Conservation (phyloP, 1,140 invertebrate species). For the Trichonephila inaurata region DNA sequence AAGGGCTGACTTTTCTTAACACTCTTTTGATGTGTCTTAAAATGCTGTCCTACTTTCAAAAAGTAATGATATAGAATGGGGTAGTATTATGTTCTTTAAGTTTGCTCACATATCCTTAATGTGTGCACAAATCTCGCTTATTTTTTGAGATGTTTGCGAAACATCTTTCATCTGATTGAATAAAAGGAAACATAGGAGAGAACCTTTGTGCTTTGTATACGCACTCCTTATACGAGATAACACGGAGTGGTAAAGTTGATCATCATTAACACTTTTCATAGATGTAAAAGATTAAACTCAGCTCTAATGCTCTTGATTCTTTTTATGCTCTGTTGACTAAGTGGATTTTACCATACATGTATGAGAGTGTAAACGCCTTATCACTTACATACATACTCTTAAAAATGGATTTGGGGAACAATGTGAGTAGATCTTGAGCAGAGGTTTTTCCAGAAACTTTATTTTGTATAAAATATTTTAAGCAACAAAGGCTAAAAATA, state of each 20-base stretch:
- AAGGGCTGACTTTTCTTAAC: neutral
- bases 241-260: neutral
- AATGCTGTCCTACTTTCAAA: constrained; percentile 14
- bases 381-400: too few relatives aligned
- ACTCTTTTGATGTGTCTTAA: neutral
- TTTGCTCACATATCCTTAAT: neutral
- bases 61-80: neutral
- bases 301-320: neutral
- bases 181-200: neutral
- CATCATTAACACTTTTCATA: neutral
- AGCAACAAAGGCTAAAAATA: too few relatives aligned
- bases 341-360: neutral
- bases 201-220: neutral
- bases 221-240: neutral
- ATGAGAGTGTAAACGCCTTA: neutral
- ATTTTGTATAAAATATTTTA: too few relatives aligned
- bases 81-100: neutral
- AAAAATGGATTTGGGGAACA: too few relatives aligned
- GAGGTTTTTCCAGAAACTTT: too few relatives aligned
- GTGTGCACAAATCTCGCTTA: neutral
- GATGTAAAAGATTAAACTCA: neutral
- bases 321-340: neutral
- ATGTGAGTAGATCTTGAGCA: too few relatives aligned
- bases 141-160: neutral
- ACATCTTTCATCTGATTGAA: neutral